Base-by-base conservation (phyloP, 2,888 invertebrate species). In the Ochropleura plecta region DNA sequence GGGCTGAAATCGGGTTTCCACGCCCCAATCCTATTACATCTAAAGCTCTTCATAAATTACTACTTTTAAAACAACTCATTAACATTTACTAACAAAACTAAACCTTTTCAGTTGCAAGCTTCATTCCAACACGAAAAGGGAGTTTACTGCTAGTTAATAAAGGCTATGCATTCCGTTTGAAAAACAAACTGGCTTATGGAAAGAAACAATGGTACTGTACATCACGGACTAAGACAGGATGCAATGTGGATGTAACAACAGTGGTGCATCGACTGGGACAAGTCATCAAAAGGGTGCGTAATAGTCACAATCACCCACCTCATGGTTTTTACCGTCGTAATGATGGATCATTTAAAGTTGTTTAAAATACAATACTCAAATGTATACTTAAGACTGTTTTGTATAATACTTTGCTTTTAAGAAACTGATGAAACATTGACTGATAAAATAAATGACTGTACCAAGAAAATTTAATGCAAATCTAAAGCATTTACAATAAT, bases 191-290 rank as follows among this genome's bases (percentile, higher is more conserved):
- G 67, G 96, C 96, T 0, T 94, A 95, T 85, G 95, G 96, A 48
- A 96, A 95, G 86, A 95, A 95, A 74, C 96, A 96, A 77, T 96
- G 96, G 96, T 96, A 96, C 78, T 96, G 96, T 71, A 95, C 93
- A 49, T 94, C 95, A 0, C 90, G 96, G 4, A 92, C 91, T 0
- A 95, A 95, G 82, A 93, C 94, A 2, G 95, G 95, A 20, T 96
- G 96, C 78, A 93, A 92, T n/a, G 96, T 94, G 14, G 95, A 95
- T 76, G 90, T 95, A 2, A 95, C 93, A 5, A 95, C 95, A 0
- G 92, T 92, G 0, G 83, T 93, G 3, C 92, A 93, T 51, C 88
- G 91, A n/a, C 83, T 89, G 4, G 93, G 93, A 3, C 93, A 89
- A 67, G 77, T 93, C 20, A 93, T 96, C 16, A 91, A 94, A 74